Base-by-base conservation (phyloP, 2,113 vertebrate species). In the Zapornia atra region DNA sequence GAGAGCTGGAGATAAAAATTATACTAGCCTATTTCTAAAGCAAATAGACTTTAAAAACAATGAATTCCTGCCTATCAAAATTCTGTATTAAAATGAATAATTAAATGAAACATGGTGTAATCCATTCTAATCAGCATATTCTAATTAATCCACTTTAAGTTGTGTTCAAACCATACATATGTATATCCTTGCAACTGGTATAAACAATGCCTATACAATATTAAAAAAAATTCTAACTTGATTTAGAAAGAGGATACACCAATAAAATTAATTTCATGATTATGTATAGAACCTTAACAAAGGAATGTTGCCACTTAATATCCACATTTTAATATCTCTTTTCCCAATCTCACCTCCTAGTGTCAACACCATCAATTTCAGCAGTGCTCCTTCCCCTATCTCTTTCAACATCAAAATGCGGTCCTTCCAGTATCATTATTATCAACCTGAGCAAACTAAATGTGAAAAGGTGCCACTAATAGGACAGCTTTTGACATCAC, bases 401-500 rank as follows among this genome's bases (percentile, higher is more conserved):
- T 96, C 96, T 95, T 94, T 92, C 96, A 95, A 81, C 96, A 98
- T 98, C 97, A 76, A 97, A 97, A 96, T 80, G 93, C 48, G 73
- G 94, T 96, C 97, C 94, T 97, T 98, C 97, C 96, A 97, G 86
- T 93, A 94, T 97, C 97, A 95, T 92, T 92, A 97, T 97, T 96
- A 97, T 97, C 97, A 96, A 96, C 97, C 94, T 38, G 94, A 98
- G 97, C 97, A 97, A 96, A 97, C 97, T 94, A 96, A 92, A 48
- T 66, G 95, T 97, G 98, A 98, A 98, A 98, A 97, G 97, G 95
- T 86, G 93, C 87, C 81, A 88, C 97, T 98, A 98, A 98, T 97
- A 98, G 98, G 97, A 97, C 97, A 94, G 97, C 76, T 95, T 97
- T 97, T 97, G 97, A 98, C 97, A 97, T 96, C 97, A 94, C 97